These are phyloP conservation scores for Sepiola atlantica DNA, from an alignment of 2,888 invertebrate genomes.

Conservation along the genomic window DNA sequence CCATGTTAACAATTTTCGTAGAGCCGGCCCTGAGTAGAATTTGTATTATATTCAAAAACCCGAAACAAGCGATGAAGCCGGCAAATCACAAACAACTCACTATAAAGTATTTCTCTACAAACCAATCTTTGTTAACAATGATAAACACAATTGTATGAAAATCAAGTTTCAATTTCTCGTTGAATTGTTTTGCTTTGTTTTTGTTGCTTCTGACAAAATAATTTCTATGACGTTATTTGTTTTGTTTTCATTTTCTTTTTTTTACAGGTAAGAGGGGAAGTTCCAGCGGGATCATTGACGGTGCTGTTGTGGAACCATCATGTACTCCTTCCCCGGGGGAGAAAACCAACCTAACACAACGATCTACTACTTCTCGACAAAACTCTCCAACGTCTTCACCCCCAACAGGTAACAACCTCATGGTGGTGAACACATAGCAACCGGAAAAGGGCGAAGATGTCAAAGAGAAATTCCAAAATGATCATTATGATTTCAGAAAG, in stretches of 20 bases:
- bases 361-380: constrained; percentile 57
- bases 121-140: too few species aligned
- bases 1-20: too few species aligned
- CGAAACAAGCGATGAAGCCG: too few species aligned
- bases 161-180: background rate
- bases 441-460: background rate
- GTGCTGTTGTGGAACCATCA: constrained; percentile 61
- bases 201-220: background rate
- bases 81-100: too few species aligned
- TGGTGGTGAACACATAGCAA: constrained; percentile 66
- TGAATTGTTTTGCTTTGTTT: too few species aligned
- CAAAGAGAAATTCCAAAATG: background rate
- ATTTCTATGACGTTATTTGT: background rate
- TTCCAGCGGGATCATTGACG: constrained; percentile 53
- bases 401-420: constrained; percentile 67
- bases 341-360: constrained; percentile 56
- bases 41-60: too few species aligned
- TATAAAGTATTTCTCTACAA: too few species aligned
- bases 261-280: constrained; percentile 50
- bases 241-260: too few species aligned
- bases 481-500: background rate
- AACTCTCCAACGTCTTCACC: constrained; percentile 62
- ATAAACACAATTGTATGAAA: background rate
- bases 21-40: too few species aligned
- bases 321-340: constrained; percentile 55